Evolutionary conservation across 1,140 invertebrate genomes (phyloP).

Genomic region (Heliothis subflexa): DNA sequence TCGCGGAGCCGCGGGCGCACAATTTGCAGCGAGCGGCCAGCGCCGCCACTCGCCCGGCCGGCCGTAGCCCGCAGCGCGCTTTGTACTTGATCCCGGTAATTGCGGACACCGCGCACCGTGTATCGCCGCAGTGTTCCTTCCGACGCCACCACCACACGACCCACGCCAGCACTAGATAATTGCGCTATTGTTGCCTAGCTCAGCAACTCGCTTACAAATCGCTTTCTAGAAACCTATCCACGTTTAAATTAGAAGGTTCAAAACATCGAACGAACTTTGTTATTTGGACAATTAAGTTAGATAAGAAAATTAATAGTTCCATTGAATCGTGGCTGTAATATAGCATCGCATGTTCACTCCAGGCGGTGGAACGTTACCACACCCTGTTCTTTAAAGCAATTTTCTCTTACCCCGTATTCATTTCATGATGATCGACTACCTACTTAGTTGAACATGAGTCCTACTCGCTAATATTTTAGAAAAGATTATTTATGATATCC

Average conservation of each 20-base stretch:
- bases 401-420: conserved; percentile 48
- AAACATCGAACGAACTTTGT: conserved; percentile 62
- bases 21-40: conserved; percentile 69
- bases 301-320: conserved; percentile 72
- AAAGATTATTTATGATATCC: conserved; percentile 6
- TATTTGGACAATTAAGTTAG: conserved; percentile 75
- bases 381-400: conserved; percentile 59
- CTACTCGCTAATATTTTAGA: background rate
- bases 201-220: conserved; percentile 64
- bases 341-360: conserved; percentile 59
- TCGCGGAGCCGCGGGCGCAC: conserved; percentile 67
- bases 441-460: conserved; percentile 44
- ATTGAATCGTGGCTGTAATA: conserved; percentile 58
- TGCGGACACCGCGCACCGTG: conserved; percentile 54
- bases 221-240: conserved; percentile 61
- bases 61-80: conserved; percentile 66
- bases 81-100: conserved; percentile 82
- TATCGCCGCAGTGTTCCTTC: conserved; percentile 59
- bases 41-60: conserved; percentile 56
- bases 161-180: conserved; percentile 72
- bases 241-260: conserved; percentile 70
- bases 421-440: conserved; percentile 38
- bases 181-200: conserved; percentile 76
- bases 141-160: conserved; percentile 66
- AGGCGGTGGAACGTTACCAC: conserved; percentile 51